Evolutionary conservation across 2,888 invertebrate genomes (phyloP).

Genomic region (Stramonita haemastoma): DNA sequence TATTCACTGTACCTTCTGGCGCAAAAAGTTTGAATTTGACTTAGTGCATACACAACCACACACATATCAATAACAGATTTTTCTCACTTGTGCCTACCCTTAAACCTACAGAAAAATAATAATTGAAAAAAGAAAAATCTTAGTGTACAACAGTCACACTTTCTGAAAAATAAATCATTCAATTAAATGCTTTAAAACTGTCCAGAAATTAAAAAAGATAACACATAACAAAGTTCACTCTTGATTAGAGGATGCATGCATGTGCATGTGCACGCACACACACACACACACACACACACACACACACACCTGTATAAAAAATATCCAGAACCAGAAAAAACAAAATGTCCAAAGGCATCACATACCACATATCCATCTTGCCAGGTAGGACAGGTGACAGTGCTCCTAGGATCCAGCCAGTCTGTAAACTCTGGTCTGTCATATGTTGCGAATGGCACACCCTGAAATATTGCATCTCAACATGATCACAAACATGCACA

Average conservation of each 20-base stretch:
- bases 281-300: neutral
- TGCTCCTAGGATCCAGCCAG: conserved; percentile 66
- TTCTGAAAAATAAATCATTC: too few species aligned
- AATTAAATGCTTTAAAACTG: too few species aligned
- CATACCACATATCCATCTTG: conserved; percentile 74
- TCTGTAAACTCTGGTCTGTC: conserved; percentile 73
- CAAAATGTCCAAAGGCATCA: too few species aligned
- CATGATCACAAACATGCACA: neutral
- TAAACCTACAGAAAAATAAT: too few species aligned
- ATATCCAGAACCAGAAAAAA: too few species aligned
- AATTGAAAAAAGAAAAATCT: too few species aligned
- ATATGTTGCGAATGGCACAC: conserved; percentile 72
- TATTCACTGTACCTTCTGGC: neutral
- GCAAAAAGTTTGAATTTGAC: neutral
- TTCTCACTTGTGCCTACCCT: too few species aligned
- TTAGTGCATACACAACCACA: neutral
- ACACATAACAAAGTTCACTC: too few species aligned
- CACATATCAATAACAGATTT: too few species aligned
- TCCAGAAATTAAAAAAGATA: too few species aligned
- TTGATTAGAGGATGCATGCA: neutral
- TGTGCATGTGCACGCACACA: neutral
- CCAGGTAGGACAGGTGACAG: conserved; percentile 73
- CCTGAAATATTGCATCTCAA: conserved; percentile 53
- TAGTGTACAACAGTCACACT: too few species aligned
- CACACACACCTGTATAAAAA: too few species aligned